Conservation (phyloP, 2,797 vertebrate species). For the Parauchenoglanis punctatus region DNA sequence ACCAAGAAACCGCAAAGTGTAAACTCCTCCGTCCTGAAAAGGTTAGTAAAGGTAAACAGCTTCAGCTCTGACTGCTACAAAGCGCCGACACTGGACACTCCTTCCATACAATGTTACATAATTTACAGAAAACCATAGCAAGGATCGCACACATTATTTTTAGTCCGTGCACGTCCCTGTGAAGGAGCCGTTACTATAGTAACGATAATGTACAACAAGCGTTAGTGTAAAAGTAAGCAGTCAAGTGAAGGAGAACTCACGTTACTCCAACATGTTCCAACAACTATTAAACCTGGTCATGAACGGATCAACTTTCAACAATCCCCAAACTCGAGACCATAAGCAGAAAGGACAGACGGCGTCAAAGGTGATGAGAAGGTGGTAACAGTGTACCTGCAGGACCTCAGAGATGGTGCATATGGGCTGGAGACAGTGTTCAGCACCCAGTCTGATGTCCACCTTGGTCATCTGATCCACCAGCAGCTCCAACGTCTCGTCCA, state of each 20-base stretch:
- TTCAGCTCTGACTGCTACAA: not conserved
- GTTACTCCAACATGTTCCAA: too few species aligned
- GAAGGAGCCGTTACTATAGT: not conserved
- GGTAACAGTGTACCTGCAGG: slow-evolving; percentile 64
- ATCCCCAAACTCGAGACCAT: not conserved
- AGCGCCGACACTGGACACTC: not conserved
- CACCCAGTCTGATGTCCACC: slow-evolving; percentile 52
- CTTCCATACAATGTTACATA: not conserved
- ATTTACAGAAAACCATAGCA: not conserved
- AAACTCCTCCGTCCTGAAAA: not conserved
- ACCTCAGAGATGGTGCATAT: slow-evolving; percentile 63
- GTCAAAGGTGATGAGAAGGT: not conserved
- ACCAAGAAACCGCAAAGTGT: not conserved
- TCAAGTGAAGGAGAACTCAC: not conserved
- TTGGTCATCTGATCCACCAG: slow-evolving; percentile 72
- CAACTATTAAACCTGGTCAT: not conserved
- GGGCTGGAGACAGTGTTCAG: slow-evolving; percentile 44
- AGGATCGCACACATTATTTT: rapidly evolving
- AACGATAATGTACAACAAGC: not conserved
- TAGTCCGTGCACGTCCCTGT: not conserved
- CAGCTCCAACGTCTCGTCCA: slow-evolving; percentile 69
- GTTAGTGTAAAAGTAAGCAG: not conserved
- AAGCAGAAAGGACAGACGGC: not conserved
- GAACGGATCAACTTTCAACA: not conserved
- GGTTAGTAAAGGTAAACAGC: not conserved